Conservation (phyloP, 1,140 invertebrate species). For the Euwallacea similis region DNA sequence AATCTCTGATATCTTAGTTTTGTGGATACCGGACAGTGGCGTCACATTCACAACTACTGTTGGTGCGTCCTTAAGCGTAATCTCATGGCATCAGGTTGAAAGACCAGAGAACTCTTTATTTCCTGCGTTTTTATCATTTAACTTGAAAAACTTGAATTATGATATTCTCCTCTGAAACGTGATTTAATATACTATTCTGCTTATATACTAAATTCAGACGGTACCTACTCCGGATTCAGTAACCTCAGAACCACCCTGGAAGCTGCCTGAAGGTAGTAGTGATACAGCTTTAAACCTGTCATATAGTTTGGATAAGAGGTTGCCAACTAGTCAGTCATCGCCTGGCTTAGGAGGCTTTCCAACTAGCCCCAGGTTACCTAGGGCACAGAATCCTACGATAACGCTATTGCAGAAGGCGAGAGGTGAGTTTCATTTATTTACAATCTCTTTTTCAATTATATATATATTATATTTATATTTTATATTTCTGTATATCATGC, state of each 20-base stretch:
- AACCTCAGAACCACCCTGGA: conserved; percentile 53
- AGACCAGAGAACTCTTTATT: too few species aligned
- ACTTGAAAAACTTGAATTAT: too few species aligned
- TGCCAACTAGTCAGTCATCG: conserved; percentile 67
- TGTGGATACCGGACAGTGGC: too few species aligned
- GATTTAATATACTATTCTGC: neutral
- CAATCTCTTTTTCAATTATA: neutral
- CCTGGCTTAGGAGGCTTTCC: conserved; percentile 63
- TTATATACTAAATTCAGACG: conserved; percentile 23
- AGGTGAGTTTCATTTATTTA: conserved; percentile 60
- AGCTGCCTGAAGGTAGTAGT: conserved; percentile 42
- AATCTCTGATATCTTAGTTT: too few species aligned
- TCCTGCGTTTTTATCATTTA: too few species aligned
- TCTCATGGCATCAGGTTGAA: too few species aligned
- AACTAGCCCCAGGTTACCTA: conserved; percentile 62
- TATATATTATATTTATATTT: too few species aligned
- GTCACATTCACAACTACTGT: too few species aligned
- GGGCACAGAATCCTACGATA: conserved; percentile 84
- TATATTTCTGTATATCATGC: neutral
- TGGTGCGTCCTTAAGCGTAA: too few species aligned
- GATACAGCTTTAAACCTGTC: conserved; percentile 45
- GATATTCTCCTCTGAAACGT: neutral
- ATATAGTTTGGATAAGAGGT: conserved; percentile 57
- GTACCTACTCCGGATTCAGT: conserved; percentile 32
- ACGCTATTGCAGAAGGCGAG: conserved; percentile 85